Base-by-base conservation (phyloP, 2,113 vertebrate species). In the Nyctibius bracteatus region DNA sequence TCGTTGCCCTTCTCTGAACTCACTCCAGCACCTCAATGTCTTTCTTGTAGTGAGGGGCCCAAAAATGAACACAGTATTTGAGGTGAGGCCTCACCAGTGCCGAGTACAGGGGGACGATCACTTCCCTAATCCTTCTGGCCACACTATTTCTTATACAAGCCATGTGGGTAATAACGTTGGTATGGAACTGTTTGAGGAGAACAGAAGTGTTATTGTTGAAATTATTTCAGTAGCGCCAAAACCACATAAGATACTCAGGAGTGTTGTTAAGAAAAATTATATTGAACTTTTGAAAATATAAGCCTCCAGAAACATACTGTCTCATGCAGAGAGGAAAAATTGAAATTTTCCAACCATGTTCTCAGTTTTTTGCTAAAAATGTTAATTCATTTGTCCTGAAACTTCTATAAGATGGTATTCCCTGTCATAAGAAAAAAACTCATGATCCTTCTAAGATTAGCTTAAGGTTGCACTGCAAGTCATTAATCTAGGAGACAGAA, bases 81-180 rank as follows among this genome's bases (percentile, higher is more conserved):
- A 66, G 20, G 33, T 46, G 3, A 12, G 41, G 33, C 25, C 52
- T 58, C 52, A 81, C 8, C n/a, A 47, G 21, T 16, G 12, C 16
- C 0, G 4, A 37, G 6, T 31, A 57, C 33, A 46, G 5, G 9
- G 6, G 3, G 6, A 28, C 1, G 1, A 68, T 58, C 65, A 18
- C 17, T 46, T 58, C 28, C 10, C 28, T 68, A 5, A 2, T 51
- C 21, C 21, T 52, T 15, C 46, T 54, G 25, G 18, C 10, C n/a
- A 46, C 27, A 8, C 7, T 27, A n/a, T 19, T 47, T 39, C n/a
- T 66, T 14, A 41, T 28, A 57, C 1, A 66, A 62, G 5, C 5
- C 41, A 47, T 21, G 6, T 23, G 12, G 8, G 12, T 44, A 68
- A 63, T 57, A 62, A 15, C n/a, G 9, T 28, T 31, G 55, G 25